These are phyloP conservation scores for Pseudorhombus dupliciocellatus DNA, from an alignment of 2,113 vertebrate species.

Conservation along the genomic window DNA sequence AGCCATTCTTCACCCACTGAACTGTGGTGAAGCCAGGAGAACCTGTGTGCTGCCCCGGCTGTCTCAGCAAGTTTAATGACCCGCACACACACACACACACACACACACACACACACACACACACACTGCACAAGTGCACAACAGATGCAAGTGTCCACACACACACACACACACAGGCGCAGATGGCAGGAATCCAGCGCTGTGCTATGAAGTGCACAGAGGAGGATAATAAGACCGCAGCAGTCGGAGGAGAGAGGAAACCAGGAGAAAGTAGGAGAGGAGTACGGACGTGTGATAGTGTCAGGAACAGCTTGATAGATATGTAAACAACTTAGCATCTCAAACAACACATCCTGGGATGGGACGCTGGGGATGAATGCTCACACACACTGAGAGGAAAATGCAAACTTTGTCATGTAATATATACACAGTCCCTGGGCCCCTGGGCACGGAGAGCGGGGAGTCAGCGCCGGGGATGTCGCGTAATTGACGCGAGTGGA, in stretches of 20 bases:
- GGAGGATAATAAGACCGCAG: slow-evolving; percentile 60
- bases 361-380: neutral
- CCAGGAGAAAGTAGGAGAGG: slow-evolving; percentile 22
- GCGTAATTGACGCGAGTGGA: slow-evolving; percentile 21
- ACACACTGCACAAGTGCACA: slow-evolving; percentile 11
- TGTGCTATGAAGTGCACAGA: slow-evolving; percentile 56
- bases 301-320: slow-evolving; percentile 22
- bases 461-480: slow-evolving; percentile 24
- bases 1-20: slow-evolving; percentile 71
- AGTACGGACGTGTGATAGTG: slow-evolving; percentile 15
- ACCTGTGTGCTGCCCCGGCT: slow-evolving; percentile 56
- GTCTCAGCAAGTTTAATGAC: slow-evolving; percentile 71
- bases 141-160: neutral
- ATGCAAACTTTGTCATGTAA: slow-evolving; percentile 17
- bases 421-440: neutral
- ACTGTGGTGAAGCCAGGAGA: slow-evolving; percentile 62
- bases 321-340: slow-evolving; percentile 16
- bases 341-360: neutral
- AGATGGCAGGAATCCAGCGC: slow-evolving; percentile 62
- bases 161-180: slow-evolving; percentile 28
- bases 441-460: slow-evolving; percentile 10
- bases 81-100: slow-evolving; percentile 39
- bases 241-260: slow-evolving; percentile 25
- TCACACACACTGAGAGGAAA: neutral
- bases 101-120: neutral